Conservation (phyloP, 2,113 vertebrate species). For the Corydoras sp. region DNA sequence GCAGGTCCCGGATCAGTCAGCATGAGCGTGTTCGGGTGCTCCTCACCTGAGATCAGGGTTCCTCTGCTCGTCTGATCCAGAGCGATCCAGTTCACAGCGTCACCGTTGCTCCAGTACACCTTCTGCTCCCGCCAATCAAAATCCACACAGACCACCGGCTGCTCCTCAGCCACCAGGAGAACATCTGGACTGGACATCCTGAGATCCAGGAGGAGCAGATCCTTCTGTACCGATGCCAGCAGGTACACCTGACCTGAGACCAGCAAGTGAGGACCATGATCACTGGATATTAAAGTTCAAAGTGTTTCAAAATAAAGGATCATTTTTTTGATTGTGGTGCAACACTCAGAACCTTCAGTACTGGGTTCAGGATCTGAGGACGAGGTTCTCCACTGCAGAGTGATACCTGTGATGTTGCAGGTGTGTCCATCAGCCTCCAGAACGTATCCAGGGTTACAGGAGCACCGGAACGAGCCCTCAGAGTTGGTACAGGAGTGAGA, state of each 20-base stretch:
- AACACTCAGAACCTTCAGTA: neutral
- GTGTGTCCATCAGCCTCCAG: too few relatives aligned
- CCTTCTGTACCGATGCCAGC: slow-evolving; percentile 71
- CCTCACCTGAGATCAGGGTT: slow-evolving; percentile 75
- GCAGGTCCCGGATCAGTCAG: too few relatives aligned
- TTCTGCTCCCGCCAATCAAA: slow-evolving; percentile 77
- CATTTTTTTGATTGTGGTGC: too few relatives aligned
- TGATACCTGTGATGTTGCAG: too few relatives aligned
- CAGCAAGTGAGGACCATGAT: neutral
- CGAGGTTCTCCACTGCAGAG: neutral
- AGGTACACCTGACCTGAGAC: slow-evolving; percentile 69
- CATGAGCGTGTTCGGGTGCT: neutral
- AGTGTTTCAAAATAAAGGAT: neutral
- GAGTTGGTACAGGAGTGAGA: too few relatives aligned
- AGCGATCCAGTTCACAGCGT: slow-evolving; percentile 78
- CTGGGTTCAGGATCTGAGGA: too few relatives aligned
- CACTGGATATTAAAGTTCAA: neutral
- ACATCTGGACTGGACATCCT: slow-evolving; percentile 66
- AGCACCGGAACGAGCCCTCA: too few relatives aligned
- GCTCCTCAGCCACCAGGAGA: slow-evolving; percentile 64
- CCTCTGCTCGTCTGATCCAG: slow-evolving; percentile 68
- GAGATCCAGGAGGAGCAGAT: slow-evolving; percentile 71
- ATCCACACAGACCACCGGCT: slow-evolving; percentile 74
- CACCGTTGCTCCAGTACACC: slow-evolving; percentile 78
- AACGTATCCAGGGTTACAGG: too few relatives aligned